A percentile compares a stretch with the other conserved stretches of the same genome.
Evolutionary conservation across 2,888 invertebrate genomes (phyloP).

Genomic region (Macropis europaea): DNA sequence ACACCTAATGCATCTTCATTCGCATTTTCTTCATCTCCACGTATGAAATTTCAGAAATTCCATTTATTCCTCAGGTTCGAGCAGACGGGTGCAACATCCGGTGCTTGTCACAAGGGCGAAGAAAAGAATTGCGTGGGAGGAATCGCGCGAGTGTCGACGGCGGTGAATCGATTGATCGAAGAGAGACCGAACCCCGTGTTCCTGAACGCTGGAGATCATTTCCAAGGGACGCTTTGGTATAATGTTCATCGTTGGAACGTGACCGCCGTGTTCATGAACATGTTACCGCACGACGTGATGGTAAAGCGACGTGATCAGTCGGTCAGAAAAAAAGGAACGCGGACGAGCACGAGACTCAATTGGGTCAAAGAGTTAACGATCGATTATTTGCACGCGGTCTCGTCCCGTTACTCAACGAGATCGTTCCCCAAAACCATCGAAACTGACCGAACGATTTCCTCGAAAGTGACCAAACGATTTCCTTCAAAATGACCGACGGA

Average conservation of each 20-base stretch:
- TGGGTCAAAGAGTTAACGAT: constrained; percentile 24
- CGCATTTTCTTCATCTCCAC: too few species aligned
- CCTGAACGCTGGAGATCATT: constrained; percentile 91
- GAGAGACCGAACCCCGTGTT: constrained; percentile 84
- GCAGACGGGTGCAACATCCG: constrained; percentile 82
- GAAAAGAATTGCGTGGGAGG: constrained; percentile 85
- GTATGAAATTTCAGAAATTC: too few species aligned
- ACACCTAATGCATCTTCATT: too few species aligned
- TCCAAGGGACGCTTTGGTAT: constrained; percentile 93
- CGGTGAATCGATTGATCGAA: constrained; percentile 77
- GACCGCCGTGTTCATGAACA: constrained; percentile 88
- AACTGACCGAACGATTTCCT: constrained; percentile 1
- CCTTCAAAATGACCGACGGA: too few species aligned
- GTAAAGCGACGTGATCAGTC: constrained; percentile 80
- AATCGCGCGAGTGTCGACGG: constrained; percentile 84
- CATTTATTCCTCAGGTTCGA: constrained; percentile 83
- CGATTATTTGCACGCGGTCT: constrained; percentile 4
- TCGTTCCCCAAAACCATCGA: background rate
- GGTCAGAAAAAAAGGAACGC: background rate
- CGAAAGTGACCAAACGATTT: constrained; percentile 14
- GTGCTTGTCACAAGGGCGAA: constrained; percentile 81
- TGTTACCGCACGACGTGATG: constrained; percentile 88
- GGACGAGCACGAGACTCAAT: background rate
- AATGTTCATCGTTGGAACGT: constrained; percentile 87
- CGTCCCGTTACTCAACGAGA: constrained; percentile 19